Base-by-base conservation (phyloP, 2,113 vertebrate genomes). In the Mustela nigripes region DNA sequence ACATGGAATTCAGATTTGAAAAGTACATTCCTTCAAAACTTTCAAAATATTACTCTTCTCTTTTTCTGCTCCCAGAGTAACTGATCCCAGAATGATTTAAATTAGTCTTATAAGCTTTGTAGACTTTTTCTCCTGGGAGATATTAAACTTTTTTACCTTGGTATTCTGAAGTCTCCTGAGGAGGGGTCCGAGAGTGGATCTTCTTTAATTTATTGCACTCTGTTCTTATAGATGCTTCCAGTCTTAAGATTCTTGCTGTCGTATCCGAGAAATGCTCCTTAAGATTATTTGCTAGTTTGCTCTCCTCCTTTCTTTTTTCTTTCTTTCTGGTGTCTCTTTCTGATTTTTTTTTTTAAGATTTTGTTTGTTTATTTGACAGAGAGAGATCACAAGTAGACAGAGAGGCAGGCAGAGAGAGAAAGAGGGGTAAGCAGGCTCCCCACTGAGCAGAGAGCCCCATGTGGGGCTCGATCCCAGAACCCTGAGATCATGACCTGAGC, bases 131-230 rank as follows among this genome's bases (percentile, higher is more conserved):
- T 86, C 71, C 63, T 76, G 67, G 11, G 80, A 86, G 31, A 83
- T 97, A 92, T 26, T 71, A 95, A 74, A 74, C 62, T 36, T 39
- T 89, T 93, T 94, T 86, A 83, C 53, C 39, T 28, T 85, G 15
- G 21, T 95, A 48, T 93, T 96, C 81, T 89, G 26, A 93, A 93
- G 81, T 95, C 58, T 91, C 71, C 76, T 65, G 76, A 78, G 63
- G 11, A 92, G 45, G 12, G 85, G 11, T 89, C 81, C 86, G 36
- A 76, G 76, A 89, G 28, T 90, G 28, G 84, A 24, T 94, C 42
- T 65, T 65, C 71, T 88, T 96, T 95, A 82, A 96, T 92, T 96
- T 95, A 87, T 56, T 92, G 45, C 91, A 58, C 78, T 89, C 60
- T 56, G 4, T 69, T 36, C 60, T 80, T 97, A 28, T 0, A 50